A percentile compares a stretch with the other conserved stretches of the same genome.
Conservation (phyloP, 2,797 vertebrate genomes). For the Molossus molossus region DNA sequence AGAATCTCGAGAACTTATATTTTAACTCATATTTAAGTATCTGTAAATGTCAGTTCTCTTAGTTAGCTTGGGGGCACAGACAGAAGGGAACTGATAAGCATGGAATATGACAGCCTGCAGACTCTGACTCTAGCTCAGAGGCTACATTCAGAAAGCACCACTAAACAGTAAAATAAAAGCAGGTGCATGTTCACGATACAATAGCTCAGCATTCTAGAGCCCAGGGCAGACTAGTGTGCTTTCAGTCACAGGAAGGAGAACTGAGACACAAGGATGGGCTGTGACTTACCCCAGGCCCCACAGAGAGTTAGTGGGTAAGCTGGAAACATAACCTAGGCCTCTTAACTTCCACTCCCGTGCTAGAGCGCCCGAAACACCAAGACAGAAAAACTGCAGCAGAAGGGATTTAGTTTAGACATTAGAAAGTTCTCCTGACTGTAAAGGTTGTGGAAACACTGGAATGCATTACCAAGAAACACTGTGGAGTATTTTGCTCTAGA, state of each 20-base stretch:
- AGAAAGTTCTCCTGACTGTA: neutral
- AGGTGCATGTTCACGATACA: neutral
- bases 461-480: neutral
- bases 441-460: constrained; percentile 10
- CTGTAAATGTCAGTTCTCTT: neutral
- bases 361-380: neutral
- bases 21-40: neutral
- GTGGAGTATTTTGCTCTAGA: neutral
- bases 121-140: neutral
- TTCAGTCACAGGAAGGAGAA: neutral
- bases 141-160: neutral
- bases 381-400: constrained; percentile 42
- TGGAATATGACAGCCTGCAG: neutral
- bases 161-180: neutral
- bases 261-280: neutral
- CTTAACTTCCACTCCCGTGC: neutral
- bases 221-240: neutral
- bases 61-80: neutral
- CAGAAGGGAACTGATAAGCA: neutral
- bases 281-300: constrained; percentile 20
- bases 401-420: neutral
- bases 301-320: constrained; percentile 39
- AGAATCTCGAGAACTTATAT: neutral
- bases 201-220: rapidly evolving
- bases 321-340: constrained; percentile 57